These are phyloP conservation scores for Eonycteris spelaea DNA, from an alignment of 2,113 vertebrate genomes.

Conservation along the genomic window DNA sequence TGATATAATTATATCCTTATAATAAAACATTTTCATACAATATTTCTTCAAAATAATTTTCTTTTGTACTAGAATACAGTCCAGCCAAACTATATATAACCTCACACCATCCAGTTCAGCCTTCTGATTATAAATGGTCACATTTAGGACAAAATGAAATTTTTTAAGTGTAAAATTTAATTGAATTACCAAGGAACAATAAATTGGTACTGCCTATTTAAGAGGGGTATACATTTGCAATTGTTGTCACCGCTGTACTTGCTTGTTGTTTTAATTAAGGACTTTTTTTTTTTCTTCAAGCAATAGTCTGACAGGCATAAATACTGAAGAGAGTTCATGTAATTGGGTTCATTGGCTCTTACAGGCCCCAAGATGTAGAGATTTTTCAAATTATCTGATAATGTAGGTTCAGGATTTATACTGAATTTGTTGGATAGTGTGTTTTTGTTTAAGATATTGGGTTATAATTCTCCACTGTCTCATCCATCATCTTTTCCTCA, in stretches of 20 bases:
- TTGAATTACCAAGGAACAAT: not conserved
- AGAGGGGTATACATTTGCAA: not conserved
- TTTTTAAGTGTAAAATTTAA: not conserved
- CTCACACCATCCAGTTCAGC: not conserved
- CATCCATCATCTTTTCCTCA: conserved; percentile 9
- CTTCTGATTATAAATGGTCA: not conserved
- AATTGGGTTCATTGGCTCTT: not conserved
- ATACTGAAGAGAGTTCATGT: not conserved
- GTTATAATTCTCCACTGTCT: not conserved
- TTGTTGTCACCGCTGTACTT: not conserved
- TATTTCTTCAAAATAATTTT: not conserved
- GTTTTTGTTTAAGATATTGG: conserved; percentile 4
- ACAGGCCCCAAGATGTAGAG: not conserved
- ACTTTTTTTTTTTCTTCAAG: not conserved
- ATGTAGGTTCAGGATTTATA: not conserved
- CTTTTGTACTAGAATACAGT: not conserved
- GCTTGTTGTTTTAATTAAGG: not conserved
- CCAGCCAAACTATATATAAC: not conserved
- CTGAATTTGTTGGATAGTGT: not conserved
- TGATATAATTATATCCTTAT: not conserved
- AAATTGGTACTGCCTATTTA: not conserved
- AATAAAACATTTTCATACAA: not conserved
- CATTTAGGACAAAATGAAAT: not conserved
- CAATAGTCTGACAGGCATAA: not conserved
- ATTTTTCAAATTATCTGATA: not conserved